Conservation (phyloP, 2,113 vertebrate species). For the Rattus rattus region DNA sequence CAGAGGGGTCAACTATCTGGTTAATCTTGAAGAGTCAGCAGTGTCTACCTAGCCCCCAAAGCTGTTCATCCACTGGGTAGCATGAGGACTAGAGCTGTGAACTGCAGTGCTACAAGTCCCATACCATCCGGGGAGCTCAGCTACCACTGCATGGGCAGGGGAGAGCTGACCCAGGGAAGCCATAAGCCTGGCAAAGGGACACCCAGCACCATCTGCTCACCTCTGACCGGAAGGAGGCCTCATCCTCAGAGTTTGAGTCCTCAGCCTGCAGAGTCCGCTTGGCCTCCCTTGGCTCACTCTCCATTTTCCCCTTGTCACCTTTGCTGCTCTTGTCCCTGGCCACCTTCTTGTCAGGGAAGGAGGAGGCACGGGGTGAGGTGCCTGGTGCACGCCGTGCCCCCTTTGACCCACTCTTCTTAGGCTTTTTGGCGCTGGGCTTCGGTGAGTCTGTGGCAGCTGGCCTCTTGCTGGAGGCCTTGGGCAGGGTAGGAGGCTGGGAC, state of each 20-base stretch:
- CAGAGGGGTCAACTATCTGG: background rate
- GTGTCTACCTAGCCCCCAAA: background rate
- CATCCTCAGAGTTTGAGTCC: slow-evolving; percentile 97
- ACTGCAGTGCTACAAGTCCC: background rate
- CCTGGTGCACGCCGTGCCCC: slow-evolving; percentile 90
- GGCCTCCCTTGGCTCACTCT: slow-evolving; percentile 93
- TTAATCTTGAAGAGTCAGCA: background rate
- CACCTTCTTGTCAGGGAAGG: slow-evolving; percentile 93
- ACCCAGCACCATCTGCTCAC: slow-evolving; percentile 82
- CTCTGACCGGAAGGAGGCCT: slow-evolving; percentile 97
- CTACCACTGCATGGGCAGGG: background rate
- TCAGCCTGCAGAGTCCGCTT: slow-evolving; percentile 94
- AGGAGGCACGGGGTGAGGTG: slow-evolving; percentile 92
- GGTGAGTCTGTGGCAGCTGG: slow-evolving; percentile 94
- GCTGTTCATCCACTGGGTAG: too few species aligned
- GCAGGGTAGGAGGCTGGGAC: slow-evolving; percentile 86
- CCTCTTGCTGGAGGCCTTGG: slow-evolving; percentile 94
- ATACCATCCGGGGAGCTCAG: background rate
- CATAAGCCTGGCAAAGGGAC: background rate
- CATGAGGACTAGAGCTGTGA: background rate
- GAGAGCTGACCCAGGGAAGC: background rate
- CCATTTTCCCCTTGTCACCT: slow-evolving; percentile 91
- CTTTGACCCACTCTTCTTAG: slow-evolving; percentile 95
- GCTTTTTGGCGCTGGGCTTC: slow-evolving; percentile 96
- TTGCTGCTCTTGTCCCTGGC: slow-evolving; percentile 94